phyloP scores from a whole-genome alignment of 2,113 vertebrate species.

The Actenoides lindsayi region DNA sequence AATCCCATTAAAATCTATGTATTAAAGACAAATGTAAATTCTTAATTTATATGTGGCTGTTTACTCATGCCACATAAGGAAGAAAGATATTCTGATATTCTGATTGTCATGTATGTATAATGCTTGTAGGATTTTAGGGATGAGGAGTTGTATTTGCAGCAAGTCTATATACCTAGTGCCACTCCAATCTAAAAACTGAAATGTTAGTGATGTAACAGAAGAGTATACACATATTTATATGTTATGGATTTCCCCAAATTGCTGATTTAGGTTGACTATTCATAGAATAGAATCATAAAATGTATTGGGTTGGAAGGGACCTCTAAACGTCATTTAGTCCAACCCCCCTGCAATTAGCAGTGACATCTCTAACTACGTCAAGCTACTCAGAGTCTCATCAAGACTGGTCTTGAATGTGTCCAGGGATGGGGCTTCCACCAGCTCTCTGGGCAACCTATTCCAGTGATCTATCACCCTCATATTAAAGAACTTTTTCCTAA shows the following conservation, averaged over 20 bases:
- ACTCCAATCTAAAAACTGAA: neutral
- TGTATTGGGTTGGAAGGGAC: too few relatives aligned
- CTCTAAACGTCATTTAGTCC: too few relatives aligned
- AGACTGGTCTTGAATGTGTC: too few relatives aligned
- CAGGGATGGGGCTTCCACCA: too few relatives aligned
- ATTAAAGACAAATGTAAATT: neutral
- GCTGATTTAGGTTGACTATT: neutral
- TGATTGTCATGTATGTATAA: neutral
- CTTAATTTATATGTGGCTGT: neutral
- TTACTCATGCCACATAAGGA: neutral
- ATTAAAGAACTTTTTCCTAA: too few relatives aligned
- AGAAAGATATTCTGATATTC: neutral
- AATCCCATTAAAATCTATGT: neutral
- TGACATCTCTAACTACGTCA: too few relatives aligned
- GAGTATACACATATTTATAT: neutral
- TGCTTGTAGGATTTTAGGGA: neutral
- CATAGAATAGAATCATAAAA: too few relatives aligned
- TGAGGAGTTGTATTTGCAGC: neutral
- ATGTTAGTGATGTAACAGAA: neutral
- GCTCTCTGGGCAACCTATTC: too few relatives aligned
- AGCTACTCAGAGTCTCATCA: too few relatives aligned
- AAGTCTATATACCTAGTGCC: neutral
- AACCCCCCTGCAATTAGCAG: too few relatives aligned
- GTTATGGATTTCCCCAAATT: neutral
- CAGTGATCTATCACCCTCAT: too few relatives aligned